Percentiles rank a stretch among this genome's conserved stretches.
Conservation (phyloP, 2,113 vertebrate genomes). For the Echinops telfairi region DNA sequence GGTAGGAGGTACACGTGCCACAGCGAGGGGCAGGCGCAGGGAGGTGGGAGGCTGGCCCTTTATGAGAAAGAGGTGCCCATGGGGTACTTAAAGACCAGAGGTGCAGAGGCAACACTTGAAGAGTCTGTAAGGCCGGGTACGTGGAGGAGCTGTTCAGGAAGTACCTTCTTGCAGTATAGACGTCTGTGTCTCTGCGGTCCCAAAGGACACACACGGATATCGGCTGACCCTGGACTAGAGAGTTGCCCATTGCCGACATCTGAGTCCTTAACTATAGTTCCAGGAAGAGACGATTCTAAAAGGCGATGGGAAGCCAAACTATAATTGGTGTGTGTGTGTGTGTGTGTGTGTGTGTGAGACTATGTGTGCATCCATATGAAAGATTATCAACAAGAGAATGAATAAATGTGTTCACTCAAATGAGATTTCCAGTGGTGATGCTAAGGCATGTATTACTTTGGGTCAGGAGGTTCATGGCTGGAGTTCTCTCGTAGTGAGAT, state of each 20-base stretch:
- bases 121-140: neutral
- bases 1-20: no score
- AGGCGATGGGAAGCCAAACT: neutral
- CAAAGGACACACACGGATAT: neutral
- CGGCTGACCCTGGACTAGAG: neutral
- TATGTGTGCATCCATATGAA: neutral
- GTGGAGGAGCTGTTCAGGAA: neutral
- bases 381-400: neutral
- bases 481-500: neutral
- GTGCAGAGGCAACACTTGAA: neutral
- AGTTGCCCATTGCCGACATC: neutral
- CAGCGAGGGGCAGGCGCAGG: no score
- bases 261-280: neutral
- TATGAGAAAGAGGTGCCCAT: neutral
- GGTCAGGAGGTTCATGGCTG: neutral
- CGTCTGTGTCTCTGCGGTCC: neutral
- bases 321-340: neutral
- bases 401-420: neutral
- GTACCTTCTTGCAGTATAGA: neutral
- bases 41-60: no score
- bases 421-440: neutral
- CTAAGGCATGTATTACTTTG: neutral
- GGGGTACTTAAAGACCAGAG: neutral
- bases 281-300: neutral
- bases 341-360: fast-evolving